phyloP scores from a whole-genome alignment of 1,140 invertebrate genomes.

The honey bee (Apis mellifera) region DNA sequence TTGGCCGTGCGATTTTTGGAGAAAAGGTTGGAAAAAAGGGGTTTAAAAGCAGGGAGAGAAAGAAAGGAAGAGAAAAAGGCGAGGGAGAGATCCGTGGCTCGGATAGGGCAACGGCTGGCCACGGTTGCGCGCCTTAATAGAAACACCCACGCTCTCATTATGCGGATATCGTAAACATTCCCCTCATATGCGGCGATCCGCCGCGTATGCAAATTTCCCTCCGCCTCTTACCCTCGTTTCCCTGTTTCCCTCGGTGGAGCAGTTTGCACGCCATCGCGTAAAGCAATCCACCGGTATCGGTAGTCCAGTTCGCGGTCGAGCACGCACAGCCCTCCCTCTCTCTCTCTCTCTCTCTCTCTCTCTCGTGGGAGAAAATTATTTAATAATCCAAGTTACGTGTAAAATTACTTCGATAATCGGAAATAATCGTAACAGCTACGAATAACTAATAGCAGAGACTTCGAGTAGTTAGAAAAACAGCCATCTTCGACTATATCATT shows the following conservation, averaged over 20 bases:
- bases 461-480: too few species aligned
- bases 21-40: too few species aligned
- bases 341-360: neutral
- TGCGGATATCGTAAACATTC: conserved; percentile 70
- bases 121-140: conserved; percentile 62
- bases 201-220: conserved; percentile 65
- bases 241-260: conserved; percentile 40
- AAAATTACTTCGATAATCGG: too few species aligned
- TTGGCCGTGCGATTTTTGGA: too few species aligned
- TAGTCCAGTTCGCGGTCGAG: neutral
- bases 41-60: too few species aligned
- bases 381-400: too few species aligned
- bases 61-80: neutral
- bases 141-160: conserved; percentile 70
- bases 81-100: conserved; percentile 40
- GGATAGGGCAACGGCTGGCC: conserved; percentile 53
- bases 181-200: conserved; percentile 59
- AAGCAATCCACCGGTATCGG: conserved; percentile 43
- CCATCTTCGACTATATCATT: too few species aligned
- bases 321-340: neutral
- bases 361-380: too few species aligned
- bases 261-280: conserved; percentile 68
- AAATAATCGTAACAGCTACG: too few species aligned
- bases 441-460: too few species aligned
- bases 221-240: conserved; percentile 21